Percentiles rank a stretch among this genome's conserved stretches.
Evolutionary conservation across 2,797 vertebrate genomes (phyloP).

Genomic region (Gallinago nigripennis): DNA sequence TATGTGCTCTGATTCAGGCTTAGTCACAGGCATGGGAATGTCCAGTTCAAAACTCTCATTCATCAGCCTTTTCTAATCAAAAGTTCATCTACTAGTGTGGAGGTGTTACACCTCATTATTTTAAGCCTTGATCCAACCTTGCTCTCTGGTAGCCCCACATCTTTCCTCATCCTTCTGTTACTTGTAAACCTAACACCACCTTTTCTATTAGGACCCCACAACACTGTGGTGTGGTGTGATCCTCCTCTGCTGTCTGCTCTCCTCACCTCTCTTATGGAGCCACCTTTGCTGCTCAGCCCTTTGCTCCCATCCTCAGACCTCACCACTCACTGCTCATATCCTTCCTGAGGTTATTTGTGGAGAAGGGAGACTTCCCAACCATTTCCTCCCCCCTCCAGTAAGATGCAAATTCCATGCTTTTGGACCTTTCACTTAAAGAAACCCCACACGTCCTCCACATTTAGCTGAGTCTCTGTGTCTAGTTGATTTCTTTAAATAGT

Average conservation of each 20-base stretch:
- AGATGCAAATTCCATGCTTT: background rate
- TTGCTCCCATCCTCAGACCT: background rate
- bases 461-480: background rate
- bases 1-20: background rate
- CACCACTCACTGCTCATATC: background rate
- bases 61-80: background rate
- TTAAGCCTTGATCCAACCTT: background rate
- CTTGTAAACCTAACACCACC: background rate
- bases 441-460: background rate
- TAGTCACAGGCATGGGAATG: background rate
- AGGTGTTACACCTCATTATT: background rate
- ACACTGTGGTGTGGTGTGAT: fast-evolving
- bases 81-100: background rate
- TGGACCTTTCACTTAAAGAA: background rate
- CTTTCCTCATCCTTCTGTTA: background rate
- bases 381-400: background rate
- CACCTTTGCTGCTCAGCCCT: background rate
- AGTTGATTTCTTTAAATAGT: background rate
- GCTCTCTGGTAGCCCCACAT: background rate
- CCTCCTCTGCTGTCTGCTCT: background rate
- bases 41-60: background rate
- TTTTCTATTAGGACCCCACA: background rate
- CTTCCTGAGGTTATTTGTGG: background rate
- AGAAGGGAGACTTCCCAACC: background rate
- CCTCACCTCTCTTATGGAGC: background rate